These are phyloP conservation scores for Eufriesea mexicana DNA, from an alignment of 1,140 invertebrate genomes.

Conservation along the genomic window DNA sequence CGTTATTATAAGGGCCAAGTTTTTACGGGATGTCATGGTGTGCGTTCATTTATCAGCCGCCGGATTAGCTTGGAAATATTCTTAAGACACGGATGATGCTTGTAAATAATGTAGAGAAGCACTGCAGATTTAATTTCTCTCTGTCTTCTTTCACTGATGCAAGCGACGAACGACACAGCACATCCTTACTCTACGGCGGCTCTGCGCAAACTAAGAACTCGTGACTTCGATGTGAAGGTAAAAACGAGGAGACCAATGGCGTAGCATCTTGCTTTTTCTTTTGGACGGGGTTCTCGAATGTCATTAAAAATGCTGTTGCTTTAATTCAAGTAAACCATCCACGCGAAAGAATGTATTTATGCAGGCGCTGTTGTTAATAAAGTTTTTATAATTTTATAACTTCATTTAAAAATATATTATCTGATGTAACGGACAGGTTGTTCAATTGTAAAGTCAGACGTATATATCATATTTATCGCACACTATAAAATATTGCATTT, in stretches of 20 bases:
- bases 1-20: conserved; percentile 16
- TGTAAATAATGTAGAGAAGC: not conserved
- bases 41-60: conserved; percentile 33
- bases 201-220: conserved; percentile 59
- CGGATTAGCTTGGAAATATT: too few species aligned
- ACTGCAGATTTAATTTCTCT: not conserved
- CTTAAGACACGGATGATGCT: not conserved
- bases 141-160: not conserved
- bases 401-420: not conserved
- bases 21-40: conserved; percentile 57
- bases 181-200: conserved; percentile 39
- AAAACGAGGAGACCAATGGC: conserved; percentile 21
- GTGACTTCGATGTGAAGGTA: conserved; percentile 3
- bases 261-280: not conserved
- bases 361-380: not conserved
- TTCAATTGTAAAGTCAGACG: not conserved
- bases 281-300: not conserved
- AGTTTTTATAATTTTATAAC: not conserved
- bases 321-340: not conserved
- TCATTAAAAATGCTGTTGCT: not conserved
- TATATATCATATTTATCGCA: not conserved
- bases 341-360: not conserved
- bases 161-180: not conserved
- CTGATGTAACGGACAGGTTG: not conserved
- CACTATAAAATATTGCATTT: not conserved